Conservation (phyloP, 2,797 vertebrate genomes). For the Xiphophorus birchmanni region DNA sequence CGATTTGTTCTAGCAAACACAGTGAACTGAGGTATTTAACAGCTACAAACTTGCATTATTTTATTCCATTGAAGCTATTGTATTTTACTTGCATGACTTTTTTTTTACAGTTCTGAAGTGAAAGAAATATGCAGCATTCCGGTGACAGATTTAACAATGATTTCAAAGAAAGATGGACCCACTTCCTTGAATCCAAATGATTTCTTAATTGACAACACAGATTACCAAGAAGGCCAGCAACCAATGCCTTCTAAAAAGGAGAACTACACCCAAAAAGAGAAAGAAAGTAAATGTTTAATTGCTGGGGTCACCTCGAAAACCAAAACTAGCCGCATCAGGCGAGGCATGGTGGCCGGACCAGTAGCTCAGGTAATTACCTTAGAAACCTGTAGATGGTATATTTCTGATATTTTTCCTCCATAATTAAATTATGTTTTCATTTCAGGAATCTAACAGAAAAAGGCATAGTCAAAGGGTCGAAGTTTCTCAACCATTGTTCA, state of each 20-base stretch:
- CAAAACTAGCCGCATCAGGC: constrained; percentile 79
- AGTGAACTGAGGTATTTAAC: constrained; percentile 72
- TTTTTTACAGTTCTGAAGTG: constrained; percentile 52
- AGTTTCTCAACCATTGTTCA: constrained; percentile 25
- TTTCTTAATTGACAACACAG: constrained; percentile 21
- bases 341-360: constrained; percentile 87
- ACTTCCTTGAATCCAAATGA: constrained; percentile 29
- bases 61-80: background rate
- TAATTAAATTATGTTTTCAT: background rate
- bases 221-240: constrained; percentile 34
- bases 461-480: constrained; percentile 53
- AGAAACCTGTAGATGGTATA: background rate
- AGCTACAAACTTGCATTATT: background rate
- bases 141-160: constrained; percentile 4
- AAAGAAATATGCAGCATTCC: constrained; percentile 35
- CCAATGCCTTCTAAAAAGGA: constrained; percentile 24
- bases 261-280: constrained; percentile 32
- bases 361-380: constrained; percentile 82
- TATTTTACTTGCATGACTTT: background rate
- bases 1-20: constrained; percentile 25
- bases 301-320: constrained; percentile 72
- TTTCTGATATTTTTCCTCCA: background rate
- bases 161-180: constrained; percentile 38
- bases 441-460: constrained; percentile 74
- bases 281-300: constrained; percentile 43